Conservation (phyloP, 92 coral and sea anemone genomes). For the Scolanthus callimorphus region DNA sequence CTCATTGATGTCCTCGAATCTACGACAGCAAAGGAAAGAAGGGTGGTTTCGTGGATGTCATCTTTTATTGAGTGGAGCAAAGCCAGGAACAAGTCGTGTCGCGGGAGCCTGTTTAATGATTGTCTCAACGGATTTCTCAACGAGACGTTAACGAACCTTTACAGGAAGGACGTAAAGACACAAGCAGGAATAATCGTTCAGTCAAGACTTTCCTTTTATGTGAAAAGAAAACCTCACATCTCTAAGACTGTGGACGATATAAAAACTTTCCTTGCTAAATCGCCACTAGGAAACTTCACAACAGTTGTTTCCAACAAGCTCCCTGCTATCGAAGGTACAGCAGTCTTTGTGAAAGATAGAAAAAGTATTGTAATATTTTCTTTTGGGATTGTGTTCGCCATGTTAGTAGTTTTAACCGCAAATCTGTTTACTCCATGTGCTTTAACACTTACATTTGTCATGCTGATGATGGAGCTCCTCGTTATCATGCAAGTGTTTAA, state of each 20-base stretch:
- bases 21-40: constrained; percentile 5
- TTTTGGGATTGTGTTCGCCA: constrained; percentile 4
- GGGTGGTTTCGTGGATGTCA: constrained; percentile 31
- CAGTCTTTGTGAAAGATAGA: no score
- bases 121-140: constrained; percentile 25
- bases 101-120: constrained; percentile 10
- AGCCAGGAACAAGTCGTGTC: constrained; percentile 15
- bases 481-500: constrained; percentile 3
- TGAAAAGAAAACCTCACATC: no score
- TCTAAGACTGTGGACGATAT: no score
- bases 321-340: no score
- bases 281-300: no score
- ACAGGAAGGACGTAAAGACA: constrained; percentile 14
- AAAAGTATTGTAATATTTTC: not conserved
- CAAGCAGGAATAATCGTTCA: no score
- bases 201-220: no score
- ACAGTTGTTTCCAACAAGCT: no score
- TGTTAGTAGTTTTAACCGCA: constrained; percentile 2
- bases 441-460: constrained; percentile 1
- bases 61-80: constrained; percentile 33
- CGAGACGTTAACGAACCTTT: constrained; percentile 1
- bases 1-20: constrained; percentile 6
- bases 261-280: no score
- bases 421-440: not conserved
- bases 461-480: constrained; percentile 18